Percentiles rank a stretch among this genome's conserved stretches.
phyloP scores from a whole-genome alignment of 1,140 invertebrate genomes.

The Acyrthosiphon pisum region DNA sequence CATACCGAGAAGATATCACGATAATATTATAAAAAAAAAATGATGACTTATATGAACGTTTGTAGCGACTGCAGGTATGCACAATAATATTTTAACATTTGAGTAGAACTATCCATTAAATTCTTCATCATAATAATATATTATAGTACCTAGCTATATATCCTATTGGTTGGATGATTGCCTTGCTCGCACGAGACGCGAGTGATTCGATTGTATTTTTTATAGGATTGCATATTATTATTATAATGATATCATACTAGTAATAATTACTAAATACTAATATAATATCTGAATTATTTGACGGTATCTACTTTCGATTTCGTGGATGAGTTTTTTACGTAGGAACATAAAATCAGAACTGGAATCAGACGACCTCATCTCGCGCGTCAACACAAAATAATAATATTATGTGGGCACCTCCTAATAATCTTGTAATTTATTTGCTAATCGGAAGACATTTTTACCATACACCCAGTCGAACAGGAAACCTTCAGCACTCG shows the following conservation, averaged over 20 bases:
- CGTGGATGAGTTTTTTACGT: neutral
- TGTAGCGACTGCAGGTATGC: neutral
- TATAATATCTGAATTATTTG: neutral
- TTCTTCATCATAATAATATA: neutral
- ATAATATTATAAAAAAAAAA: neutral
- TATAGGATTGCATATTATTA: neutral
- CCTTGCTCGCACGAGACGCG: neutral
- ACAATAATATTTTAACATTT: neutral
- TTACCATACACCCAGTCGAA: neutral
- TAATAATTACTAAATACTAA: neutral
- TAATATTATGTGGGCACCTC: neutral
- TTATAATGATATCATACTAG: neutral
- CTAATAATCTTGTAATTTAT: neutral
- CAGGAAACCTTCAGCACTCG: neutral
- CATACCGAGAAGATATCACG: neutral
- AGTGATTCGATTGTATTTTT: neutral
- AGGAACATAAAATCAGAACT: neutral
- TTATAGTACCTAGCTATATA: too few relatives aligned
- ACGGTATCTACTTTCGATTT: neutral
- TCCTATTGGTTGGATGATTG: neutral
- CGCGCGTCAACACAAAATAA: neutral
- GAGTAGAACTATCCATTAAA: neutral
- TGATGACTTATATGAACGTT: neutral
- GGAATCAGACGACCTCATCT: slow-evolving; percentile 5
- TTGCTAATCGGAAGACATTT: neutral